Conservation (phyloP, 2,797 vertebrate genomes). For the Tinamus major region DNA sequence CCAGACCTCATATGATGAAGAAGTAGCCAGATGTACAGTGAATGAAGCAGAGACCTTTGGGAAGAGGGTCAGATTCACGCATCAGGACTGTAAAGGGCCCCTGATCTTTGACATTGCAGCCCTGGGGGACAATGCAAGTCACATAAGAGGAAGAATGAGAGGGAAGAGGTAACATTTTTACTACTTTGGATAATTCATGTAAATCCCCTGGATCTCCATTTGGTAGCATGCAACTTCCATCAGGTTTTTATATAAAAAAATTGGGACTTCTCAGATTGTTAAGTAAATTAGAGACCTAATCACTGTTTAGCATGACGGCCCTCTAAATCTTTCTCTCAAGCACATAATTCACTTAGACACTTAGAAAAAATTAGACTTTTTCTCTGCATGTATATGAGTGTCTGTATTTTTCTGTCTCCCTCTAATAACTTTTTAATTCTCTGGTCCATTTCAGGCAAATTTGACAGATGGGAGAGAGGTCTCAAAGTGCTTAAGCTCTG, state of each 20-base stretch:
- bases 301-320: neutral
- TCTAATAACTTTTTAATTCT: neutral
- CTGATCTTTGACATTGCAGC: neutral
- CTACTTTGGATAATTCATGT: neutral
- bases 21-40: neutral
- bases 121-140: neutral
- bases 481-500: neutral
- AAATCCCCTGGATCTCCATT: neutral
- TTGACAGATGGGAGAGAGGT: neutral
- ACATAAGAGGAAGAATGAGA: neutral
- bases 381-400: neutral
- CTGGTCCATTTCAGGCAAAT: neutral
- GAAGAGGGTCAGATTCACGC: neutral
- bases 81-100: neutral
- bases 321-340: conserved; percentile 40
- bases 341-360: neutral
- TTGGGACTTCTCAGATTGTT: neutral
- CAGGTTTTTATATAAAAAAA: neutral
- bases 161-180: neutral
- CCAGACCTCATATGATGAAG: neutral
- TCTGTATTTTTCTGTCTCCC: neutral
- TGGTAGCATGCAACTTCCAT: neutral
- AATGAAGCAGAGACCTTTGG: neutral
- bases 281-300: conserved; percentile 37
- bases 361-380: neutral